phyloP scores from a whole-genome alignment of 1,140 invertebrate species.

The Drosophila pectinifera region DNA sequence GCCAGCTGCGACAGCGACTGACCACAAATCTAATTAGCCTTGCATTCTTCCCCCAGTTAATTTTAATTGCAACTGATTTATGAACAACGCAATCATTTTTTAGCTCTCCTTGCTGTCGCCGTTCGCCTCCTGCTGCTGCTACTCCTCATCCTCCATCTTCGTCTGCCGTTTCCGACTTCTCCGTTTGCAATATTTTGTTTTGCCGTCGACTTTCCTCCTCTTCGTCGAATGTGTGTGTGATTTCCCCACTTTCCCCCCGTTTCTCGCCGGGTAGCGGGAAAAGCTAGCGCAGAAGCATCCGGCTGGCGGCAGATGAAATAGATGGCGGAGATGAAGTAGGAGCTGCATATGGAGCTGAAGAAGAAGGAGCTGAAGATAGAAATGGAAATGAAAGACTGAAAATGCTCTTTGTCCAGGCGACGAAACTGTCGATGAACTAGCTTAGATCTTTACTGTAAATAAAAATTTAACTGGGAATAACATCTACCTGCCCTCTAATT shows the following conservation, averaged over 20 bases:
- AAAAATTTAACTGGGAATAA: too few relatives aligned
- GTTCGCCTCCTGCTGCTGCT: constrained; percentile 29
- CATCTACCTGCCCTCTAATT: too few relatives aligned
- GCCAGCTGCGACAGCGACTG: constrained; percentile 18
- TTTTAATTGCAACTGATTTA: constrained; percentile 82
- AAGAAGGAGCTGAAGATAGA: constrained; percentile 8
- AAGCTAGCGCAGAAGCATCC: constrained; percentile 66
- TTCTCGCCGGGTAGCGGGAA: constrained; percentile 37
- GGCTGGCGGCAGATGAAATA: constrained; percentile 32
- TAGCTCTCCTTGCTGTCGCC: constrained; percentile 19
- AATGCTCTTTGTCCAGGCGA: constrained; percentile 40
- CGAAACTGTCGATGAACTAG: constrained; percentile 5
- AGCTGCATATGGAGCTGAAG: constrained; percentile 7
- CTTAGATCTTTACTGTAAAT: too few relatives aligned
- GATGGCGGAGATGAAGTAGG: neutral
- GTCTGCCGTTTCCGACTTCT: neutral
- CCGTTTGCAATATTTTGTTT: constrained; percentile 60
- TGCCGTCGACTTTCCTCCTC: constrained; percentile 31
- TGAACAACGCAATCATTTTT: constrained; percentile 70
- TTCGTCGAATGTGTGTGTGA: constrained; percentile 17
- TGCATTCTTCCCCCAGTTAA: constrained; percentile 73
- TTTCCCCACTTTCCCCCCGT: constrained; percentile 16
- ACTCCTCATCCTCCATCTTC: constrained; percentile 2
- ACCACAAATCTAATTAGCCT: constrained; percentile 78
- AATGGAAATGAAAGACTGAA: constrained; percentile 4